Percentiles rank a stretch among this genome's conserved stretches.
Conservation (phyloP, 2,113 vertebrate genomes). For the Chaetodon trifascialis region DNA sequence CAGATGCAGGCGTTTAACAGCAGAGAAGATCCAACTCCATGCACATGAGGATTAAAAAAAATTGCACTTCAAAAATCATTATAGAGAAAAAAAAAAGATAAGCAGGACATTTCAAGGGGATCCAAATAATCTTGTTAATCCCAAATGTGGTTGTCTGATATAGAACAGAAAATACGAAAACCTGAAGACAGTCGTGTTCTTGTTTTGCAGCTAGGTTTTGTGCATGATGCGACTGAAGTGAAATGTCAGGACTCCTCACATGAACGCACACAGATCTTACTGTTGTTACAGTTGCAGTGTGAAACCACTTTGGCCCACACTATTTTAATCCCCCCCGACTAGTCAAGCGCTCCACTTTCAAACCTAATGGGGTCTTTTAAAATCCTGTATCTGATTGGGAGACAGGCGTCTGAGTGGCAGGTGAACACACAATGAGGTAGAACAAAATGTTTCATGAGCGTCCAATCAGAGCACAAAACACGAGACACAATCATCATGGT, state of each 20-base stretch:
- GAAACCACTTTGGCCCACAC: constrained; percentile 30
- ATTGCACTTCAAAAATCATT: constrained; percentile 76
- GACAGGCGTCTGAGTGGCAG: constrained; percentile 60
- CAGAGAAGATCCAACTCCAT: constrained; percentile 64
- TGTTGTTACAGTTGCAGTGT: constrained; percentile 30
- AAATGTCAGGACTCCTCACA: constrained; percentile 38
- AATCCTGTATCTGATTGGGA: constrained; percentile 49
- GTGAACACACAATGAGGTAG: constrained; percentile 78
- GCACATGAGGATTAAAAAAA: constrained; percentile 48
- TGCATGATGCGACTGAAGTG: constrained; percentile 33
- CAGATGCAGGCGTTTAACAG: constrained; percentile 69
- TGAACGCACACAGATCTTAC: background rate
- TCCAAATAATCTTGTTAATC: constrained; percentile 33
- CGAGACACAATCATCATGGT: background rate
- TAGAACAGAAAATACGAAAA: constrained; percentile 22
- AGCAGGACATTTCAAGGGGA: constrained; percentile 44
- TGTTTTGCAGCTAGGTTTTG: constrained; percentile 46
- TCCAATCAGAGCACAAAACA: constrained; percentile 58
- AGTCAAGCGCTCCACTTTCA: constrained; percentile 12
- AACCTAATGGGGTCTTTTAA: background rate
- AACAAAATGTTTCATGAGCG: constrained; percentile 71
- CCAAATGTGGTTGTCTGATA: constrained; percentile 27
- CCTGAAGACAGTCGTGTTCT: constrained; percentile 37
- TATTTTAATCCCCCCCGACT: background rate
- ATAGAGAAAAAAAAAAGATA: constrained; percentile 15